phyloP scores from a whole-genome alignment of 2,113 vertebrate species.

The Climacteris rufus region DNA sequence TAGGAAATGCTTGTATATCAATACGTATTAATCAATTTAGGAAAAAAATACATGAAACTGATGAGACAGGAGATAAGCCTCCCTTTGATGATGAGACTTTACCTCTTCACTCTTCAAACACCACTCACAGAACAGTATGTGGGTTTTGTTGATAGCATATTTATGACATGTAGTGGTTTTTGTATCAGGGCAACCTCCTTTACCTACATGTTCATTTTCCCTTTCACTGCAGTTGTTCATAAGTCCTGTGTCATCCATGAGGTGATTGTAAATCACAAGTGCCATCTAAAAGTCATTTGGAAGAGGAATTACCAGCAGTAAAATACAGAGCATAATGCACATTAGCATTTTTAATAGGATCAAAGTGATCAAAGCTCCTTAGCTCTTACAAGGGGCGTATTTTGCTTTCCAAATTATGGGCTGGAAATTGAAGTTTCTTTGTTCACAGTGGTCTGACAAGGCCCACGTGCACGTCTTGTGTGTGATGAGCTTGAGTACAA shows the following conservation, averaged over 20 bases:
- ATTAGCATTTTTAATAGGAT: background rate
- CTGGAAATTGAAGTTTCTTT: background rate
- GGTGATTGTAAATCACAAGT: background rate
- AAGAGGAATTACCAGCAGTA: background rate
- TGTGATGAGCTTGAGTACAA: background rate
- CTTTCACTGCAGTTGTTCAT: background rate
- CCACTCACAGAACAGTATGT: background rate
- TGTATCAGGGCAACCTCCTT: background rate
- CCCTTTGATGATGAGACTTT: background rate
- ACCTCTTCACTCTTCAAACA: background rate
- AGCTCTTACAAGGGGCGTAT: background rate
- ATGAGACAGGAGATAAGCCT: background rate
- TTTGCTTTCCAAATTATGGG: background rate
- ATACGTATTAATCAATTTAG: background rate
- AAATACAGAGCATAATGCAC: background rate
- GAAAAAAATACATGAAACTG: background rate
- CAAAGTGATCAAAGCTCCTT: background rate
- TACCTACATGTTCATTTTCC: background rate
- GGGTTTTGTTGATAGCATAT: background rate
- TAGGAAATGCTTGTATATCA: background rate
- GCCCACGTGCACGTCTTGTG: fast-evolving
- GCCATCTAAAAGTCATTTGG: background rate
- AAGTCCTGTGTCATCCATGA: background rate
- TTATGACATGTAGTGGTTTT: background rate
- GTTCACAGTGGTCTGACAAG: background rate